Evolutionary conservation across 1,140 invertebrate species (phyloP).

Genomic region (Teleogryllus occipitalis): DNA sequence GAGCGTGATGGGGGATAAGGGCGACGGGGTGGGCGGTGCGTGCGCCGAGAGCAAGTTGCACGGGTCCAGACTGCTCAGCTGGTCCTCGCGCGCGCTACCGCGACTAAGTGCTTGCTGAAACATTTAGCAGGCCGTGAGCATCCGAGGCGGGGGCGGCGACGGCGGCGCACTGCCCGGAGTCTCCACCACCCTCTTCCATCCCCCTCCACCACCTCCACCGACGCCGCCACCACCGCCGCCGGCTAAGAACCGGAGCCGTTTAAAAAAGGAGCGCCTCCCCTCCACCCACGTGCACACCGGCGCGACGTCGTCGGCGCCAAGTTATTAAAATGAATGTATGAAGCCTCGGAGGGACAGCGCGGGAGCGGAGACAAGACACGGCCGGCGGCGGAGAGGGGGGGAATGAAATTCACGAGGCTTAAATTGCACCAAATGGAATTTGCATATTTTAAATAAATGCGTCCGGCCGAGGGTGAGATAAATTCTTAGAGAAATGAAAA

Average conservation of each 20-base stretch:
- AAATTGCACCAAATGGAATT: background rate
- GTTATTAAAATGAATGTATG: background rate
- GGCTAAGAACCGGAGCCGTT: background rate
- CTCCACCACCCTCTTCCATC: background rate
- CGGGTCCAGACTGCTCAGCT: no score
- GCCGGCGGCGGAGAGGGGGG: no score
- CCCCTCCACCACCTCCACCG: no score
- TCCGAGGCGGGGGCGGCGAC: background rate
- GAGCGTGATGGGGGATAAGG: no score
- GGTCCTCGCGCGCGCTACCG: no score
- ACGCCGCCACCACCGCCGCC: no score
- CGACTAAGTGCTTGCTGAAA: background rate
- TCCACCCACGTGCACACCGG: no score
- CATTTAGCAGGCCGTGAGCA: background rate
- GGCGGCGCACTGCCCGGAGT: no score
- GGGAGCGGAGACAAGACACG: no score
- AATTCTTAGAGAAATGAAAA: background rate
- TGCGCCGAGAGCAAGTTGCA: no score
- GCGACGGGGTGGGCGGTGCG: no score
- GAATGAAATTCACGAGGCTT: background rate
- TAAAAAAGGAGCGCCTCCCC: background rate
- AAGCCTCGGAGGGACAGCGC: background rate
- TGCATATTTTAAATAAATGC: slow-evolving; percentile 6
- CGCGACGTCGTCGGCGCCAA: background rate
- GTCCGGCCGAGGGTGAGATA: background rate